Conservation (phyloP, 2,888 invertebrate genomes). For the Caenorhabditis parvicauda region DNA sequence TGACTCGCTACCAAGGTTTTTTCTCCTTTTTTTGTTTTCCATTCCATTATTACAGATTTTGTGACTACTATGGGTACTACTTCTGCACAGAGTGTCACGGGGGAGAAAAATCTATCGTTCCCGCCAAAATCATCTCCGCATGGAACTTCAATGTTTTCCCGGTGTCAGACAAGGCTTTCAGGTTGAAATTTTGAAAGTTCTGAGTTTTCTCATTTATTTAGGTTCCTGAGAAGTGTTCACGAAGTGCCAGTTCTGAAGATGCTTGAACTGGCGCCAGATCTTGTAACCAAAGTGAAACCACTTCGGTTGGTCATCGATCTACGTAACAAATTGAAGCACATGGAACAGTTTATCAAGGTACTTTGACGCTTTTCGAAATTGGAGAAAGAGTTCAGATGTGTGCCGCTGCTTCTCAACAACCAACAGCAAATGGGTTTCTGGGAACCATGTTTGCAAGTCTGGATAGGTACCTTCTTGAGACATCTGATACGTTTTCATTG, state of each 20-base stretch:
- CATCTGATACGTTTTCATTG: constrained; percentile 53
- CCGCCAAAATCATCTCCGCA: constrained; percentile 66
- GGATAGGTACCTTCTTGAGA: constrained; percentile 43
- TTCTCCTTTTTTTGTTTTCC: no score
- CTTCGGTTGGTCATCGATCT: constrained; percentile 63
- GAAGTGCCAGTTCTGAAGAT: constrained; percentile 21
- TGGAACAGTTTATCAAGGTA: constrained; percentile 66
- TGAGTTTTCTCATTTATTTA: background rate
- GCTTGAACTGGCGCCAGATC: constrained; percentile 11
- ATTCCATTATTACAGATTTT: constrained; percentile 70
- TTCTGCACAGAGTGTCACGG: constrained; percentile 84
- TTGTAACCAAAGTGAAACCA: constrained; percentile 21
- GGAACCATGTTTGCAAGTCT: constrained; percentile 51
- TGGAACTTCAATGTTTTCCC: constrained; percentile 72
- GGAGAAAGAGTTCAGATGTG: constrained; percentile 12
- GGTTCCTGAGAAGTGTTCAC: constrained; percentile 21
- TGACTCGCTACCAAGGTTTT: no score
- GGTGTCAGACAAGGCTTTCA: constrained; percentile 80
- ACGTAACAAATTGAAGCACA: constrained; percentile 72
- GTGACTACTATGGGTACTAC: constrained; percentile 80
- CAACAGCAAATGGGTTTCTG: constrained; percentile 35
- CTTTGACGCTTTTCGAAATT: background rate
- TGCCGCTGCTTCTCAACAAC: constrained; percentile 12
- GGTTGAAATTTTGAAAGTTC: constrained; percentile 65
- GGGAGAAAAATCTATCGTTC: constrained; percentile 74